A percentile compares a stretch with the other conserved stretches of the same genome.
Evolutionary conservation across 1,140 invertebrate genomes (phyloP).

Genomic region (Micrasema longulum): DNA sequence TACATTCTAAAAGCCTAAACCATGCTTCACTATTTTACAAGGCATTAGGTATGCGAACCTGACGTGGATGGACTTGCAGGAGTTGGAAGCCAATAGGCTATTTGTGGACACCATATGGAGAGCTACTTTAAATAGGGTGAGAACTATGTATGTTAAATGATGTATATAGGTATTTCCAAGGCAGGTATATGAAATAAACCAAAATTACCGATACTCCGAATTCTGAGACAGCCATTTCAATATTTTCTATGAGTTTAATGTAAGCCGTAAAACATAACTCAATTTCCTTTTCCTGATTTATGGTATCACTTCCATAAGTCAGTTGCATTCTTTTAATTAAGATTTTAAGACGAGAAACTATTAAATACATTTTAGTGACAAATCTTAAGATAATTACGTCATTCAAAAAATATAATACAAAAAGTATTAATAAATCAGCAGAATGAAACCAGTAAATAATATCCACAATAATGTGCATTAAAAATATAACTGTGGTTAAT

Average conservation of each 20-base stretch:
- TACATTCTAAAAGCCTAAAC: too few species aligned
- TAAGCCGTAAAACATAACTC: conserved; percentile 10
- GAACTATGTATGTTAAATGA: too few species aligned
- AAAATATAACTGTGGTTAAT: too few species aligned
- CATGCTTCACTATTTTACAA: too few species aligned
- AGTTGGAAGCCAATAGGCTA: too few species aligned
- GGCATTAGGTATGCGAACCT: too few species aligned
- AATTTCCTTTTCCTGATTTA: conserved; percentile 7
- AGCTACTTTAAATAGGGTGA: too few species aligned
- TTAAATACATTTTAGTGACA: conserved; percentile 15
- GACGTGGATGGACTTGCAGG: too few species aligned
- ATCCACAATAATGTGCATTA: too few species aligned
- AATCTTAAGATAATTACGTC: conserved; percentile 6
- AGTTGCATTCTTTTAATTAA: conserved; percentile 8
- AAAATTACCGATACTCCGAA: conserved; percentile 28
- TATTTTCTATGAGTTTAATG: conserved; percentile 20
- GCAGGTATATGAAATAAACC: too few species aligned
- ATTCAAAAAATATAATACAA: not conserved
- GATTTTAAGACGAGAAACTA: conserved; percentile 1
- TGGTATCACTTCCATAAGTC: not conserved
- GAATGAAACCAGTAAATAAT: conserved; percentile 1
- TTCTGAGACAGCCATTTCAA: conserved; percentile 11
- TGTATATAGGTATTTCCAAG: too few species aligned
- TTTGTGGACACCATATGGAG: too few species aligned
- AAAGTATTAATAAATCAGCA: not conserved